phyloP scores from a whole-genome alignment of 2,888 invertebrate species.

The Monoplex corrugatus region DNA sequence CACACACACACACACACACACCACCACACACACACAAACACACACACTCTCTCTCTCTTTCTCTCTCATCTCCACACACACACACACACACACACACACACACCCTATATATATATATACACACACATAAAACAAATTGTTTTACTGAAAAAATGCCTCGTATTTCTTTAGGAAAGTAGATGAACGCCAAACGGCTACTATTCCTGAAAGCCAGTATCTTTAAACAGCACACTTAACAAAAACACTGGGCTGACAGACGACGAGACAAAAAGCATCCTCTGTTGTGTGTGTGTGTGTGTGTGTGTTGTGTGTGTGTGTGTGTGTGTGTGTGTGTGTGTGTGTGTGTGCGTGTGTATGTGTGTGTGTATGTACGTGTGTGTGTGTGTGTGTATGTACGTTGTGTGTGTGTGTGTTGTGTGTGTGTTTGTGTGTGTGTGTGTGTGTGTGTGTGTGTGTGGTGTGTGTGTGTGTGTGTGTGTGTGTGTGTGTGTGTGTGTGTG shows the following conservation, averaged over 20 bases:
- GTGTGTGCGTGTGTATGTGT: background rate
- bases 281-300: background rate
- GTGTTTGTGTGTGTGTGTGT: constrained; percentile 12
- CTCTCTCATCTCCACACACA: background rate
- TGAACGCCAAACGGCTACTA: background rate
- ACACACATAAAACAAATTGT: background rate
- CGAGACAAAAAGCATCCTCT: background rate
- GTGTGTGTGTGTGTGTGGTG: background rate
- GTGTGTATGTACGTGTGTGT: background rate
- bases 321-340: background rate
- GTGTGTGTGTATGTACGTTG: background rate
- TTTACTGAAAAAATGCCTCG: no score
- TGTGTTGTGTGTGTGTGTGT: background rate
- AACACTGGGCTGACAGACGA: background rate
- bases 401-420: background rate
- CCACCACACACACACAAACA: background rate
- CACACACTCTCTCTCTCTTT: background rate
- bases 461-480: no score
- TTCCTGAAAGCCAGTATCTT: background rate
- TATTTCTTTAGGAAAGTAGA: no score
- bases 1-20: background rate
- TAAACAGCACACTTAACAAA: background rate
- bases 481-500: no score
- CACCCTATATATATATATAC: background rate
- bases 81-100: background rate